A percentile compares a stretch with the other conserved stretches of the same genome.
Evolutionary conservation across 2,888 invertebrate species (phyloP).

Genomic region (Chorisops tibialis): DNA sequence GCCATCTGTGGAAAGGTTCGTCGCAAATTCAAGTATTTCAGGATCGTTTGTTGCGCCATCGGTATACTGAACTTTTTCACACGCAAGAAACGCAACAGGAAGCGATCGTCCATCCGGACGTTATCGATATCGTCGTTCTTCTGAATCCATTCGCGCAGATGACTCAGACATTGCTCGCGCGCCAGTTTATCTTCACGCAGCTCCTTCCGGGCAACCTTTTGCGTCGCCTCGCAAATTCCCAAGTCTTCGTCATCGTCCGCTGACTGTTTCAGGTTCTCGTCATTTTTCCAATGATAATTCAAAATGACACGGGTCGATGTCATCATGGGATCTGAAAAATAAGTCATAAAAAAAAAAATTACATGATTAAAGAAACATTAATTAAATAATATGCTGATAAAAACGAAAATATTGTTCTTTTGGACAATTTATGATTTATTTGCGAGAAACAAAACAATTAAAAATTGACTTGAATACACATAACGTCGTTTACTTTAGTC

Average conservation of each 20-base stretch:
- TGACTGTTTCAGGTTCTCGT: constrained; percentile 26
- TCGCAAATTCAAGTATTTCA: constrained; percentile 73
- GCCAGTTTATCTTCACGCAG: constrained; percentile 66
- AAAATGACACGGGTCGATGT: constrained; percentile 44
- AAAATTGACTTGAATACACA: not conserved
- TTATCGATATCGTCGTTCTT: constrained; percentile 68
- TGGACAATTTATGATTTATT: not conserved
- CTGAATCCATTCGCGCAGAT: constrained; percentile 67
- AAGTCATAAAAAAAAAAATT: not conserved
- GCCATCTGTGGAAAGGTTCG: constrained; percentile 66
- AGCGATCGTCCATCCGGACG: constrained; percentile 66
- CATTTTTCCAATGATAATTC: constrained; percentile 40
- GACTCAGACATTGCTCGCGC: constrained; percentile 61
- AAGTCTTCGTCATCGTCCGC: constrained; percentile 32
- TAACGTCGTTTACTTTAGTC: too few relatives aligned
- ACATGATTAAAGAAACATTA: too few relatives aligned
- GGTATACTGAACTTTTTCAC: constrained; percentile 76
- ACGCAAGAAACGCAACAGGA: constrained; percentile 71
- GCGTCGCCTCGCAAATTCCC: constrained; percentile 39
- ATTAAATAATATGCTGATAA: not conserved
- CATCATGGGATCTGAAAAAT: constrained; percentile 36
- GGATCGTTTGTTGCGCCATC: constrained; percentile 72
- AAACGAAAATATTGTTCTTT: too few relatives aligned
- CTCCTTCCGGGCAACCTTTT: constrained; percentile 61
- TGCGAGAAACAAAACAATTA: not conserved